Percentiles rank a stretch among this genome's conserved stretches.
Conservation (phyloP, 92 coral and sea anemone genomes). For the Palythoa heliodiscus region DNA sequence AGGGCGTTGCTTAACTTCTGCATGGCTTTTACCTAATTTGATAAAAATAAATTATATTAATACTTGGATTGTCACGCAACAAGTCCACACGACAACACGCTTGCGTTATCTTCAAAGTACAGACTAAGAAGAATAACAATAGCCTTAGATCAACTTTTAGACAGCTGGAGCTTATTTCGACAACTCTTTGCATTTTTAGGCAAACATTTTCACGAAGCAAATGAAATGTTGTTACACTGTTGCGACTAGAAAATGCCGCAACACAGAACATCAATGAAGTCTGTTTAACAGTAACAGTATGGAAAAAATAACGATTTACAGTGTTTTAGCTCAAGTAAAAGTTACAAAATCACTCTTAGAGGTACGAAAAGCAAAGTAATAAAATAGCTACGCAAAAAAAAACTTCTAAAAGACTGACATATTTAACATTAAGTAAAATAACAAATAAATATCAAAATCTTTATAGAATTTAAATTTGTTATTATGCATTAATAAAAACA, state of each 20-base stretch:
- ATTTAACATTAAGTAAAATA: neutral
- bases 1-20: slow-evolving; percentile 30
- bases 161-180: too few species aligned
- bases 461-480: neutral
- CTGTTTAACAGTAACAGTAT: neutral
- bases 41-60: neutral
- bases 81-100: neutral
- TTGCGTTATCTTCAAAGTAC: neutral
- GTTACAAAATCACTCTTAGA: neutral
- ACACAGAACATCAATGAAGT: neutral
- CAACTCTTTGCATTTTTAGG: neutral
- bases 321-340: neutral
- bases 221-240: neutral
- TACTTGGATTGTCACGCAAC: neutral
- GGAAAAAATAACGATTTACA: neutral
- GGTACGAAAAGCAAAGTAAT: neutral
- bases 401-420: neutral
- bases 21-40: slow-evolving; percentile 32
- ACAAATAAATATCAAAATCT: neutral
- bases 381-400: neutral
- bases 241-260: neutral
- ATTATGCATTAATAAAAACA: neutral
- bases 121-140: neutral
- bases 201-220: neutral
- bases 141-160: neutral